Evolutionary conservation across 2,113 vertebrate genomes (phyloP).

Genomic region (Casuarius casuarius): DNA sequence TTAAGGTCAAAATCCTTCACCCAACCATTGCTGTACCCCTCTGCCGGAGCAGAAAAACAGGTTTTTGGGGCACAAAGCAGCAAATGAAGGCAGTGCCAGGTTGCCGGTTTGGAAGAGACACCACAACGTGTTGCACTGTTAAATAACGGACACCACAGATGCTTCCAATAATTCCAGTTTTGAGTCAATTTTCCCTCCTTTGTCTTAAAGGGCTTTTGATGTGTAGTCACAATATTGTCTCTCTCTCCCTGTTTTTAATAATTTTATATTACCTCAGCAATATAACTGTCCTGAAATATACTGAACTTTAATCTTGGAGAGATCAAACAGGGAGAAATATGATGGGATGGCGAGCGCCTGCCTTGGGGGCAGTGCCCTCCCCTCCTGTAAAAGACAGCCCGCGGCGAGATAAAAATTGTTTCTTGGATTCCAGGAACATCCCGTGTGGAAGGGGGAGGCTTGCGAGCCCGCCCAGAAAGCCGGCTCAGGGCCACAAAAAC

Average conservation of each 20-base stretch:
- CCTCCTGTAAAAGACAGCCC: neutral
- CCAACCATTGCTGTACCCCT: neutral
- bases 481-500: neutral
- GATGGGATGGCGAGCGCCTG: neutral
- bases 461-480: neutral
- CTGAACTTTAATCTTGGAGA: conserved; percentile 57
- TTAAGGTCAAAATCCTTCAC: neutral
- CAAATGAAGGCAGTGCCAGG: neutral
- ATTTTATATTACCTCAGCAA: conserved; percentile 75
- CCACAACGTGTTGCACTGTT: conserved; percentile 25
- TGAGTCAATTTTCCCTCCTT: conserved; percentile 69
- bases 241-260: conserved; percentile 75
- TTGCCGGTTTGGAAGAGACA: conserved; percentile 19
- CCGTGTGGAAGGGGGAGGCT: neutral
- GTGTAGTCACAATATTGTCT: conserved; percentile 63
- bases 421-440: neutral
- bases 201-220: conserved; percentile 76
- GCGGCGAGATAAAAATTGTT: conserved; percentile 22
- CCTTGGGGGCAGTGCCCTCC: neutral
- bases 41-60: neutral
- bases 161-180: conserved; percentile 71
- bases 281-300: conserved; percentile 69
- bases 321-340: conserved; percentile 67
- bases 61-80: neutral
- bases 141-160: conserved; percentile 69